Conservation (phyloP, 2,797 vertebrate genomes). For the Coregonus ussuriensis region DNA sequence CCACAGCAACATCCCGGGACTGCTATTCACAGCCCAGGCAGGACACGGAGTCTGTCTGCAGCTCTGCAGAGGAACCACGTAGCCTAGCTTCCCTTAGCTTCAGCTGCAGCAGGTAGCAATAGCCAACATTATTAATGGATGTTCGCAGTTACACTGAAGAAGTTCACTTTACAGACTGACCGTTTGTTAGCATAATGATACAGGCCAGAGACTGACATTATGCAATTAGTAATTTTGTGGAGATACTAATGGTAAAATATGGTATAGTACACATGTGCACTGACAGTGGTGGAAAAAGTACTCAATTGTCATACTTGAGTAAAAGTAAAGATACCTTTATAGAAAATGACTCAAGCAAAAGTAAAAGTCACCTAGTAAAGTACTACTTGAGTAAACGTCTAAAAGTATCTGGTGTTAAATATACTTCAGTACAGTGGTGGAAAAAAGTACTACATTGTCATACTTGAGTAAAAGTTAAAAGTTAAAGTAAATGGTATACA, state of each 20-base stretch:
- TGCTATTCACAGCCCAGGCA: conserved; percentile 15
- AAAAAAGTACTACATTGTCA: no score
- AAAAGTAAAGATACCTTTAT: no score
- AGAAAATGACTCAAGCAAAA: no score
- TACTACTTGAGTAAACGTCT: no score
- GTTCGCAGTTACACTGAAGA: not conserved
- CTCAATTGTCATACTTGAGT: no score
- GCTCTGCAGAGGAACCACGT: conserved; percentile 17
- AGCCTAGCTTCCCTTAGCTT: not conserved
- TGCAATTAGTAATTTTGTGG: not conserved
- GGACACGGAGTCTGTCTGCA: conserved; percentile 29
- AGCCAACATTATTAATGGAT: not conserved
- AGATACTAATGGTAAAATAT: not conserved
- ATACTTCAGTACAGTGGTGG: not conserved
- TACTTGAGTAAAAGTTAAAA: no score
- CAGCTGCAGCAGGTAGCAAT: no score
- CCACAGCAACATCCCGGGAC: not conserved
- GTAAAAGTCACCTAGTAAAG: no score
- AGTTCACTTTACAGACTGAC: not conserved
- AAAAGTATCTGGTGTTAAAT: no score
- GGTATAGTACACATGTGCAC: not conserved
- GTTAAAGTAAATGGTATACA: no score
- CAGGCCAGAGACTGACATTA: not conserved
- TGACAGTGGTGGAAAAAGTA: no score
- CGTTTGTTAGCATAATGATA: not conserved